Evolutionary conservation across 23 tunicate species (phyloP).

Genomic region (Halocynthia aurantium): DNA sequence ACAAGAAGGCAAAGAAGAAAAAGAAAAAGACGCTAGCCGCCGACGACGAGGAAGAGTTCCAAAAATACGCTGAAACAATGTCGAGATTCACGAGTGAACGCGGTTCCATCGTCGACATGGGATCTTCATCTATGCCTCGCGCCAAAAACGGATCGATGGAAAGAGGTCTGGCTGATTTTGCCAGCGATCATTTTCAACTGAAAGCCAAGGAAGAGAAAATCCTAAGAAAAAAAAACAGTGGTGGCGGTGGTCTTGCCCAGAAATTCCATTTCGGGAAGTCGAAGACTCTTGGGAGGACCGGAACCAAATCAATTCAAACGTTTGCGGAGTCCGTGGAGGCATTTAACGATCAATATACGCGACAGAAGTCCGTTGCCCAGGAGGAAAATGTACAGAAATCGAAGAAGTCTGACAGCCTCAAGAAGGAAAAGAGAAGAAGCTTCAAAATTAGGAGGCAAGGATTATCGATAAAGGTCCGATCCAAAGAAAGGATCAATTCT

Average conservation of each 20-base stretch:
- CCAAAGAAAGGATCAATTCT: conserved; percentile 7
- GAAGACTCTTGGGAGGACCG: not conserved
- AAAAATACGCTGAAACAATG: conserved; percentile 5
- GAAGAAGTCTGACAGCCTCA: conserved; percentile 10
- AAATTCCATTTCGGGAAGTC: conserved; percentile 9
- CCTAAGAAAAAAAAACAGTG: not conserved
- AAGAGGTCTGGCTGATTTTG: conserved; percentile 12
- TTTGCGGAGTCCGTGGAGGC: not conserved
- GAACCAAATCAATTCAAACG: not conserved
- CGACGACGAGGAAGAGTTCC: conserved; percentile 16
- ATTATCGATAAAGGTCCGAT: conserved; percentile 9
- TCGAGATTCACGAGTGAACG: not conserved
- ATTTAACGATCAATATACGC: not conserved
- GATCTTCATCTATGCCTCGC: not conserved
- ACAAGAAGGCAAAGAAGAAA: not conserved
- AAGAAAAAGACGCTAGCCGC: not conserved
- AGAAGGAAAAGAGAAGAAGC: conserved; percentile 20
- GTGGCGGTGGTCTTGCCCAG: not conserved
- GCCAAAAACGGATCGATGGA: not conserved
- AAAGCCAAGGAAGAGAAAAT: conserved; percentile 1
- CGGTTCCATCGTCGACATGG: not conserved
- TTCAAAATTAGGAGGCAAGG: conserved; percentile 15
- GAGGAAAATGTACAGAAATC: not conserved
- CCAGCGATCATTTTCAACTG: not conserved
- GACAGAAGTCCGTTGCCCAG: not conserved